These are phyloP conservation scores for Platalea minor DNA, from an alignment of 2,797 vertebrate species.

Conservation along the genomic window DNA sequence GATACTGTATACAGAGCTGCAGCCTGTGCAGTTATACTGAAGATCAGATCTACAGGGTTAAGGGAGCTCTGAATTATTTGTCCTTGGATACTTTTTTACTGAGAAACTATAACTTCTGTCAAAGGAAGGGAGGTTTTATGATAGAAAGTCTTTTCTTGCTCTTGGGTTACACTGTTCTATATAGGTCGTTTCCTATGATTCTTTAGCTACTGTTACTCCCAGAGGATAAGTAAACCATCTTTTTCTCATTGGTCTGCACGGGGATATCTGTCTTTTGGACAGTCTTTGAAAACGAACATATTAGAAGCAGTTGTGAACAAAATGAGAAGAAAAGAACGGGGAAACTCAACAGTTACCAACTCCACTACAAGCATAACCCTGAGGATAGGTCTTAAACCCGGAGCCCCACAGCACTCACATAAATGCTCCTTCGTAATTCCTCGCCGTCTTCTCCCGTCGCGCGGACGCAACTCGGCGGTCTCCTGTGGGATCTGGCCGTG, in stretches of 20 bases:
- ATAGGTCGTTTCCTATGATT: neutral
- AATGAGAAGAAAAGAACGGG: neutral
- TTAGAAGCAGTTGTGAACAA: neutral
- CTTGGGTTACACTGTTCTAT: neutral
- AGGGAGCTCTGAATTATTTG: neutral
- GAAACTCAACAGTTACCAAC: neutral
- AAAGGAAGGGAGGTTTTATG: neutral
- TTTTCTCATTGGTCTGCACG: neutral
- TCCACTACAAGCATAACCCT: neutral
- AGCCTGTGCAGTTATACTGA: neutral
- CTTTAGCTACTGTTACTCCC: neutral
- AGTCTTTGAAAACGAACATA: neutral
- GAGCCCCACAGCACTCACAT: neutral
- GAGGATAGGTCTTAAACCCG: neutral
- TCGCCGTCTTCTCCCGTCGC: accelerated
- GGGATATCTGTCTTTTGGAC: neutral
- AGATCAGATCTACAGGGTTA: neutral
- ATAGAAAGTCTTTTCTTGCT: neutral
- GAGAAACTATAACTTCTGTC: neutral
- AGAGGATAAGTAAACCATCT: neutral
- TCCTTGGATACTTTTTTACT: neutral
- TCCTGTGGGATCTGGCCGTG: neutral
- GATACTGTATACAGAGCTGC: neutral
- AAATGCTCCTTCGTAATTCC: neutral
- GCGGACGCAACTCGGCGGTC: neutral